Conservation (phyloP, 1,140 invertebrate species). For the Temnothorax longispinosus region DNA sequence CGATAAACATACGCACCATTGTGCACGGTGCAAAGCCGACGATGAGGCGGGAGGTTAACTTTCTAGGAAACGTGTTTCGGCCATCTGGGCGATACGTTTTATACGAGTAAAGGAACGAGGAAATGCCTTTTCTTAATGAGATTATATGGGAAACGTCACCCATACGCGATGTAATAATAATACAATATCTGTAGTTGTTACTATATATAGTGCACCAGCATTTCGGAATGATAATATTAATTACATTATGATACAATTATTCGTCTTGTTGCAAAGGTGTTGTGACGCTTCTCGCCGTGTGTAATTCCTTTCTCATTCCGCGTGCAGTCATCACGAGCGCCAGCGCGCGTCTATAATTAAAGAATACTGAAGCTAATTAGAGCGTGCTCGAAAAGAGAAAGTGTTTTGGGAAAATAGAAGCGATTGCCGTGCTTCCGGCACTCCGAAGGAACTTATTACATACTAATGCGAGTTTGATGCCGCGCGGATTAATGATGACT, state of each 20-base stretch:
- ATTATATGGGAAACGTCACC: conserved; percentile 7
- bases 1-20: conserved; percentile 60
- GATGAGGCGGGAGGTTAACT: conserved; percentile 31
- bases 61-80: conserved; percentile 49
- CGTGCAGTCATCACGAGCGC: conserved; percentile 43
- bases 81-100: conserved; percentile 15
- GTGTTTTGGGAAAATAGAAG: conserved; percentile 71
- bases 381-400: conserved; percentile 73
- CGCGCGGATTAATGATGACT: not conserved
- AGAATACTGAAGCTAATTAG: conserved; percentile 69
- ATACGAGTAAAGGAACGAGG: conserved; percentile 26
- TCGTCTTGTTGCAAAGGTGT: conserved; percentile 6
- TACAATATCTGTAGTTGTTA: not conserved
- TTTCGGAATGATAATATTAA: conserved; percentile 11
- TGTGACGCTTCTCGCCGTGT: not conserved
- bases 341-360: conserved; percentile 68
- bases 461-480: not conserved
- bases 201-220: not conserved
- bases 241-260: conserved; percentile 36
- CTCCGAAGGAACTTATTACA: conserved; percentile 7
- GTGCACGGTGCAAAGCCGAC: conserved; percentile 16
- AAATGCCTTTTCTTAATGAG: conserved; percentile 22
- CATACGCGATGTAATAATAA: not conserved
- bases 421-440: conserved; percentile 64
- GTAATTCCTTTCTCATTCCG: conserved; percentile 55